Percentiles rank a stretch among this genome's conserved stretches.
phyloP scores from a whole-genome alignment of 2,888 invertebrate species.

The Diploptera punctata region DNA sequence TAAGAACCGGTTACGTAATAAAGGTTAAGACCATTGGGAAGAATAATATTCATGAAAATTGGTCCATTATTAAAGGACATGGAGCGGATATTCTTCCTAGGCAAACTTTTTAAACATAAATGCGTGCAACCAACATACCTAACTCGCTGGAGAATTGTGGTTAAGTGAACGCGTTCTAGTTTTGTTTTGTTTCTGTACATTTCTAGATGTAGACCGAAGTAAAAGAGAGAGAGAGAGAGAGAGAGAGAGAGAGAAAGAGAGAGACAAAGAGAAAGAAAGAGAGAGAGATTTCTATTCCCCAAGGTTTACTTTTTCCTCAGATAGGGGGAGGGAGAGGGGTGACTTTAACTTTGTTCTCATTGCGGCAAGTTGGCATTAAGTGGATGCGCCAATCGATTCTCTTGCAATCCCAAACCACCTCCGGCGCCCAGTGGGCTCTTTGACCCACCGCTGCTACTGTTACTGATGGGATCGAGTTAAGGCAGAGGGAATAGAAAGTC shows the following conservation, averaged over 20 bases:
- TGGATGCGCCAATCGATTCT: conserved; percentile 13
- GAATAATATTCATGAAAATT: no score
- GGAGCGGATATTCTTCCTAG: no score
- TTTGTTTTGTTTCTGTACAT: background rate
- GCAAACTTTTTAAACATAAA: background rate
- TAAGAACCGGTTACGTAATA: no score
- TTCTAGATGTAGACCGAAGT: background rate
- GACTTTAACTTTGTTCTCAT: conserved; percentile 10
- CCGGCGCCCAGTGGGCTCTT: background rate
- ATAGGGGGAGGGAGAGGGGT: no score
- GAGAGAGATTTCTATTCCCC: background rate
- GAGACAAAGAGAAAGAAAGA: background rate
- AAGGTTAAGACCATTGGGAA: no score
- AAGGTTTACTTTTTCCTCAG: no score
- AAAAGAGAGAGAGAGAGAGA: background rate
- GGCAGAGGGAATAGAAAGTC: background rate
- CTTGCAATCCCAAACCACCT: background rate
- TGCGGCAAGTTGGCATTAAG: background rate
- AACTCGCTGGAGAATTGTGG: background rate
- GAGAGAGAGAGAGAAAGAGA: background rate
- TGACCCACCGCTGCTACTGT: background rate
- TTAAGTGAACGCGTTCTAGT: background rate
- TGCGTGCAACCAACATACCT: background rate
- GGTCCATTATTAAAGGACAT: no score
- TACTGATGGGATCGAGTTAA: background rate